Percentiles rank a stretch among this genome's conserved stretches.
These are phyloP conservation scores for Chymomyza costata DNA, from an alignment of 1,140 invertebrate genomes.

Conservation along the genomic window DNA sequence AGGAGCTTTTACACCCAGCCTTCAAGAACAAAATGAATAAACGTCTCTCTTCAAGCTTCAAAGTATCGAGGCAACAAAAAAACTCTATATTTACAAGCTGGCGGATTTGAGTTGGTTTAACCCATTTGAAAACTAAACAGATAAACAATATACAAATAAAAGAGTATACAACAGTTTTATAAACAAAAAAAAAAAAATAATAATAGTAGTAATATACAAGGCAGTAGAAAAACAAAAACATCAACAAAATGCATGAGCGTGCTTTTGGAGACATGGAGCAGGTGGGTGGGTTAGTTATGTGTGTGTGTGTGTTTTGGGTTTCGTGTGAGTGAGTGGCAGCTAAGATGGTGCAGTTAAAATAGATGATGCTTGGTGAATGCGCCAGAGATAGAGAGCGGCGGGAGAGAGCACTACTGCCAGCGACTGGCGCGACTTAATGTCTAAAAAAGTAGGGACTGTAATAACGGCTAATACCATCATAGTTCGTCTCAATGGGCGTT, in stretches of 20 bases:
- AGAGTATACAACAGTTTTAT: too few species aligned
- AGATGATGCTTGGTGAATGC: not conserved
- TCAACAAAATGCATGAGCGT: not conserved
- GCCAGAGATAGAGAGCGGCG: not conserved
- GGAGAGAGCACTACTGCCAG: not conserved
- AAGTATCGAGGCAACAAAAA: too few species aligned
- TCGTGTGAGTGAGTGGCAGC: not conserved
- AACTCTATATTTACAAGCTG: too few species aligned
- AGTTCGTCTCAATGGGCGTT: constrained; percentile 55
- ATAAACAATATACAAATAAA: too few species aligned
- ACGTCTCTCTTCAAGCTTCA: too few species aligned
- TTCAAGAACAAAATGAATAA: too few species aligned
- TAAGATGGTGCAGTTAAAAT: not conserved
- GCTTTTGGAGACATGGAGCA: too few species aligned
- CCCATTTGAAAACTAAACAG: too few species aligned
- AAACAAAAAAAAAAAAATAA: too few species aligned
- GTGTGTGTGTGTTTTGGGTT: not conserved
- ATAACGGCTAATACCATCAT: constrained; percentile 75
- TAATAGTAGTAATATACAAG: too few species aligned
- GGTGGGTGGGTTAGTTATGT: not conserved
- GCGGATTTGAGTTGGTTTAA: too few species aligned
- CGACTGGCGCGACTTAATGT: constrained; percentile 46
- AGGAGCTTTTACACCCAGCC: too few species aligned
- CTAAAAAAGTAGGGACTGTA: constrained; percentile 72
- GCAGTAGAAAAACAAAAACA: not conserved